Evolutionary conservation across 2,888 invertebrate genomes (phyloP).

Genomic region (Acronicta leporina): DNA sequence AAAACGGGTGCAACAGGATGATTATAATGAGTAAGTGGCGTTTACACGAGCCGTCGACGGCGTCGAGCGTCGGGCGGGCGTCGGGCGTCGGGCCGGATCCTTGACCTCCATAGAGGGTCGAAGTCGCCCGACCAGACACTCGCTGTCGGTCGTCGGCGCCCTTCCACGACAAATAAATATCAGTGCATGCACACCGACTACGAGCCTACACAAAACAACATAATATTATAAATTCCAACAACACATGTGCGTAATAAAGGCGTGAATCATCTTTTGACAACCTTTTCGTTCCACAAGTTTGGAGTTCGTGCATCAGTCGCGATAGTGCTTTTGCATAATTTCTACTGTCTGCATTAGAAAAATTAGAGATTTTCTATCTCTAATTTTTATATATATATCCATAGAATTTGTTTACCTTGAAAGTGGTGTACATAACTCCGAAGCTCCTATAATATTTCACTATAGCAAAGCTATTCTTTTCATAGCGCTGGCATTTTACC

Average conservation of each 20-base stretch:
- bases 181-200: constrained; percentile 58
- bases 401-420: constrained; percentile 44
- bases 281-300: constrained; percentile 31
- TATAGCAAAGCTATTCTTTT: constrained; percentile 79
- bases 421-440: constrained; percentile 62
- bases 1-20: constrained; percentile 49
- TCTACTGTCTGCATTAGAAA: constrained; percentile 29
- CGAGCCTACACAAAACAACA: constrained; percentile 45
- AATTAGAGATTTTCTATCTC: too few species aligned
- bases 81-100: constrained; percentile 63
- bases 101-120: constrained; percentile 72
- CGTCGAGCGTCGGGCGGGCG: constrained; percentile 57
- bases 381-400: too few species aligned
- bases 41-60: constrained; percentile 64
- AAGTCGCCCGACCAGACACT: constrained; percentile 63
- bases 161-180: constrained; percentile 71
- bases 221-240: constrained; percentile 44
- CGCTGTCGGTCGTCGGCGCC: constrained; percentile 69
- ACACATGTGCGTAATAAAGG: constrained; percentile 29
- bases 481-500: constrained; percentile 84
- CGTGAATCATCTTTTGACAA: constrained; percentile 43
- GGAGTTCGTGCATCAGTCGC: constrained; percentile 7
- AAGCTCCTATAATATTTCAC: constrained; percentile 75
- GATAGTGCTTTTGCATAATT: constrained; percentile 2
- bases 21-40: constrained; percentile 60